Evolutionary conservation across 2,797 vertebrate species (phyloP), one percentile per base, ranked within the genome.

Genomic region (Tragopan temminckii): DNA sequence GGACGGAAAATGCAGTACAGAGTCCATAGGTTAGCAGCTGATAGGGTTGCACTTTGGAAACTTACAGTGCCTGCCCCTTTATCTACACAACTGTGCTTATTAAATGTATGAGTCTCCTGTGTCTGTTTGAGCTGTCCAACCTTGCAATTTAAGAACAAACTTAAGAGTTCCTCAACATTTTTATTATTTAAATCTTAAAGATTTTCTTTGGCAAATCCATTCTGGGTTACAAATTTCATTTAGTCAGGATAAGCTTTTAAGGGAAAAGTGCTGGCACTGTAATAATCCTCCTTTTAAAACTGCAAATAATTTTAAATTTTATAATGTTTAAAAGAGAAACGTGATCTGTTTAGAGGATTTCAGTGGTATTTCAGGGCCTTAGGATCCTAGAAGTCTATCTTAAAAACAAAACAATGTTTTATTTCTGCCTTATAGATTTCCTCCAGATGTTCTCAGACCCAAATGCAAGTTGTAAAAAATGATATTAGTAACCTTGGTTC

Each of bases 381-480:
- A 9, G 94, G 93, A 42, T 81, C 94, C 88, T 85, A 52, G 89
- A 91, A 96, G 91, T 94, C 75, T 76, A 66, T 85, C 93, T 95
- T 88, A 71, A 81, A 81, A 96, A 80, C 81, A 81, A 85, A 92
- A 85, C 59, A 70, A 33, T 89, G 61, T 94, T 97, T 58, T 59
- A 95, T 97, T 97, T 96, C 92, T 96, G 61, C 67, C 53, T 68
- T 71, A 70, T n/a, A 67, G 72, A 88, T 93, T 85, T 94, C 79
- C 81, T 81, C 80, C 94, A 96, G 74, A 88, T 90, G 85, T 96
- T 96, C 69, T 96, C 93, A 97, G 95, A 96, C 82, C 88, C 93
- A 92, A 94, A 96, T 88, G 81, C 93, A 93, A 94, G 80, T 93
- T 79, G 85, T 85, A 58, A 72, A 69, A 84, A 90, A 82, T 80